Evolutionary conservation across 2,797 vertebrate genomes (phyloP).

Genomic region (Oreochromis grahami): DNA sequence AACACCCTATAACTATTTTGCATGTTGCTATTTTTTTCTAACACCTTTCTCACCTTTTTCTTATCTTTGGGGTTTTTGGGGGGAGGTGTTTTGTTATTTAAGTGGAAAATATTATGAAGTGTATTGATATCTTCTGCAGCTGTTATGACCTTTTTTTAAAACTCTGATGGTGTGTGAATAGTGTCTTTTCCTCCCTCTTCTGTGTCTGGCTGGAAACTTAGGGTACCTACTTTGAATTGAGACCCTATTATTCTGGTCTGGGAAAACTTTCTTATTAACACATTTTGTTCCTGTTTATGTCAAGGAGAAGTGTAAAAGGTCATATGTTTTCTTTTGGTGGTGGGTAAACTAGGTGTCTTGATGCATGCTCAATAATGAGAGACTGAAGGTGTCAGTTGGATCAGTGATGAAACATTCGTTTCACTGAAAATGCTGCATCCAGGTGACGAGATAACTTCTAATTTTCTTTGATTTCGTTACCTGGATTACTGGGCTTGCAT

Average conservation of each 20-base stretch:
- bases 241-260: background rate
- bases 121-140: background rate
- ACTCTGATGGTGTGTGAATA: fast-evolving
- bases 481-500: background rate
- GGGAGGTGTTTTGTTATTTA: background rate
- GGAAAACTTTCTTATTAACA: background rate
- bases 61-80: background rate
- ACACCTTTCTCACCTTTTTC: background rate
- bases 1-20: background rate
- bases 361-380: background rate
- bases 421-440: background rate
- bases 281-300: background rate
- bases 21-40: background rate
- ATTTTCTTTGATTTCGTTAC: background rate
- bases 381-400: background rate
- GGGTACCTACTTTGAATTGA: background rate
- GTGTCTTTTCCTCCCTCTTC: background rate
- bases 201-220: background rate
- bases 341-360: background rate
- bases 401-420: background rate
- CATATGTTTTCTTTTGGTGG: background rate
- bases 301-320: background rate
- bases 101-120: background rate
- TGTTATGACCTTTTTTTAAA: background rate
- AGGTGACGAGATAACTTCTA: background rate